Conservation (phyloP, 1,140 invertebrate species). For the Nephila pilipes region DNA sequence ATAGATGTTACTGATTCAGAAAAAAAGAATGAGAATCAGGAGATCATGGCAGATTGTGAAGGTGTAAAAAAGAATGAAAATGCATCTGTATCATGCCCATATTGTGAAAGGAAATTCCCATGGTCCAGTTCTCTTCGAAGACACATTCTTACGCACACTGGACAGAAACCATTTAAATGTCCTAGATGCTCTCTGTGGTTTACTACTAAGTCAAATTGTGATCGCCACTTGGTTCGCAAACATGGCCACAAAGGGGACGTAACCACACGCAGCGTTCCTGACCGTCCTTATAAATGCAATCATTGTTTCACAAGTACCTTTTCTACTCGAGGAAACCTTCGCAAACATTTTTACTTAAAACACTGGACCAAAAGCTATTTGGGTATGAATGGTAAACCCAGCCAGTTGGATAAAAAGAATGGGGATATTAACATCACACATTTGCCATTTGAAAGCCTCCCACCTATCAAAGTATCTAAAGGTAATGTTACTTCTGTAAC, state of each 20-base stretch:
- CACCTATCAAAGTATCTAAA: neutral
- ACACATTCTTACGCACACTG: slow-evolving; percentile 96
- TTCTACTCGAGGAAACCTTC: slow-evolving; percentile 89
- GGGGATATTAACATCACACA: neutral
- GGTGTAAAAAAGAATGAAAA: slow-evolving; percentile 29
- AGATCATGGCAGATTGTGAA: slow-evolving; percentile 32
- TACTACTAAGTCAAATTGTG: slow-evolving; percentile 98
- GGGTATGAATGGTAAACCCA: slow-evolving; percentile 79
- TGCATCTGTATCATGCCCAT: slow-evolving; percentile 90
- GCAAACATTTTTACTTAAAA: slow-evolving; percentile 88
- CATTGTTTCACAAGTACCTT: slow-evolving; percentile 92
- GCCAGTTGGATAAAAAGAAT: slow-evolving; percentile 75
- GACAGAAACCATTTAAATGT: slow-evolving; percentile 97
- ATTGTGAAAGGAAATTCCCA: slow-evolving; percentile 95
- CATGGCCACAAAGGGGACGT: slow-evolving; percentile 84
- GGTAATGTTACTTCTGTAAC: slow-evolving; percentile 44
- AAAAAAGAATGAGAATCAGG: slow-evolving; percentile 36
- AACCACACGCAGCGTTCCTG: slow-evolving; percentile 85
- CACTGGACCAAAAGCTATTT: slow-evolving; percentile 82
- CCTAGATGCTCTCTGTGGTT: slow-evolving; percentile 94
- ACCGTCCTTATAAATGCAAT: slow-evolving; percentile 91
- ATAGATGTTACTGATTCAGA: slow-evolving; percentile 41
- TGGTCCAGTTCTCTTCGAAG: slow-evolving; percentile 96
- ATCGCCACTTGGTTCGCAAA: slow-evolving; percentile 94
- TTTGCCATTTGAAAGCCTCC: neutral